These are phyloP conservation scores for Pteruthius melanotis DNA, from an alignment of 2,113 vertebrate species.

Conservation along the genomic window DNA sequence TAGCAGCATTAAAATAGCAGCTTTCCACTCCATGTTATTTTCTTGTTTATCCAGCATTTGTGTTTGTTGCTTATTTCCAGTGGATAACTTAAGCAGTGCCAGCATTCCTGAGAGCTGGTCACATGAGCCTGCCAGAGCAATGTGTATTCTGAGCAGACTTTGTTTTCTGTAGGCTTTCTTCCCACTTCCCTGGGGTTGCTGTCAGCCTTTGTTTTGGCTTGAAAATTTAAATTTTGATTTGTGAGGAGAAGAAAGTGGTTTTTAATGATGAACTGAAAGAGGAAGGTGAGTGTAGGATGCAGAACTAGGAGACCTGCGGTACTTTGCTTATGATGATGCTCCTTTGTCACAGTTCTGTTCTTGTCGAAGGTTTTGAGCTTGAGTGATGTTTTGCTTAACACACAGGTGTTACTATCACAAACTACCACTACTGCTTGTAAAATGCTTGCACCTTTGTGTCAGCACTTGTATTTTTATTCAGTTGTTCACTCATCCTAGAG, in stretches of 20 bases:
- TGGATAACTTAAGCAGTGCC: not conserved
- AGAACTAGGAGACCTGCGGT: not conserved
- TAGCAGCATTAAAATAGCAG: not conserved
- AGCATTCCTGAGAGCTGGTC: conserved; percentile 51
- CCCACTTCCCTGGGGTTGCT: conserved; percentile 26
- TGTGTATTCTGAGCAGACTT: conserved; percentile 3
- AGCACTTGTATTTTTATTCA: not conserved
- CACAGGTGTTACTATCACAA: not conserved
- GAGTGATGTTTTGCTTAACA: not conserved
- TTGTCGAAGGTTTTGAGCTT: not conserved
- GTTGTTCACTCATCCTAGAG: not conserved
- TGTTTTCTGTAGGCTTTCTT: conserved; percentile 16
- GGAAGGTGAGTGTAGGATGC: not conserved
- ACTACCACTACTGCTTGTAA: not conserved
- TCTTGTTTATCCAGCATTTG: conserved; percentile 11
- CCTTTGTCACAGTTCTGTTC: not conserved
- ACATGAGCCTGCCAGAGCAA: conserved; percentile 12
- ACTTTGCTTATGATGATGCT: not conserved
- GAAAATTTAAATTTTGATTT: not conserved
- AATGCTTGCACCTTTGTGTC: not conserved
- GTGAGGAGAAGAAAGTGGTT: not conserved
- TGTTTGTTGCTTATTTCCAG: not conserved
- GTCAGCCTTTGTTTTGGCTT: conserved; percentile 24
- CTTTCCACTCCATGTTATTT: not conserved
- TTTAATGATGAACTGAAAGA: not conserved